Evolutionary conservation across 2,797 vertebrate species (phyloP), one percentile per base, ranked within the genome.

Genomic region (Discoglossus pictus): DNA sequence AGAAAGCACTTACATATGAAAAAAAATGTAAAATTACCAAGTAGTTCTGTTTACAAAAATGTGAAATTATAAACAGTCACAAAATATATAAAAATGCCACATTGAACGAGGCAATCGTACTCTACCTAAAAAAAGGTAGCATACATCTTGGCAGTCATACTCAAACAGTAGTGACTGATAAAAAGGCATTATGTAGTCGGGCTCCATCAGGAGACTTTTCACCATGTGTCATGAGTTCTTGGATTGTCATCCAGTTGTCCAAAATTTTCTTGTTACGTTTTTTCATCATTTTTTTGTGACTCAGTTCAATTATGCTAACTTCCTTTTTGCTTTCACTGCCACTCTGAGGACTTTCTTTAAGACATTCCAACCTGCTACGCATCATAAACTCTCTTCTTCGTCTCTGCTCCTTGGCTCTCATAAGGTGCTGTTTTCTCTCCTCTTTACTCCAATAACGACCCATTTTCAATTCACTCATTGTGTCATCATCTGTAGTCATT

Each of bases 231-330:
- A 99, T 98, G 79, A 99, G 88, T 89, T 99, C 97, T 89, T 99
- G 97, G 79, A 99, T 98, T 70, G 97, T 99, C 96, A 99, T 99
- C 97, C 97, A 99, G 87, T 96, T 99, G 85, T 99, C 97, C 79
- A 99, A 88, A 73, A 99, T 98, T 84, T 98, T 99, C 88, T 96
- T 97, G 88, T 98, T 99, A 56, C 97, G 91, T 76, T 96, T 98
- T 80, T 95, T 98, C 94, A 98, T 93, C 96, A 98, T 99, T 90
- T 98, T 99, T 84, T 93, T 95, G 84, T 98, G 97, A 81, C 97
- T 98, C 59, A 99, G 93, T 90, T 99, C 94, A 24, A 99, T 91
- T 68, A 99, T 97, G 85, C 85, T 98, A 71, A 95, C 87, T 75
- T 96, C 94, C 73, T 92, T 93, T 75, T 91, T 91, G 11, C 92